Percentiles rank a stretch among this genome's conserved stretches.
Evolutionary conservation across 92 coral and sea anemone genomes (phyloP).

Genomic region (Palythoa grandiflora): DNA sequence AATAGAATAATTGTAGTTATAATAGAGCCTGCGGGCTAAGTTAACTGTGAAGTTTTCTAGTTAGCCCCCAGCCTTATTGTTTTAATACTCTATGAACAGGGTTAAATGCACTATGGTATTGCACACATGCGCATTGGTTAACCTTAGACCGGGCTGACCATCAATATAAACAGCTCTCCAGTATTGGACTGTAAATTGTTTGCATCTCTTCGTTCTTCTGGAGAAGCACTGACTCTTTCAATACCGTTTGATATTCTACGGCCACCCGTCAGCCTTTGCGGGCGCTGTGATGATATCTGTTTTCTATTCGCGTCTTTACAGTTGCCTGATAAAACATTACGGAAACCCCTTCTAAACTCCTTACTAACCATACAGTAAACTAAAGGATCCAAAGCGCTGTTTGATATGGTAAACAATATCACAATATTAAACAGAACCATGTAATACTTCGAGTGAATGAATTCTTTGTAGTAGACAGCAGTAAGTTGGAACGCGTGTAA

Average conservation of each 20-base stretch:
- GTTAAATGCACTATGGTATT: too few species aligned
- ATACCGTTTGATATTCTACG: background rate
- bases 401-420: conserved; percentile 21
- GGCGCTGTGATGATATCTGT: background rate
- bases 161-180: background rate
- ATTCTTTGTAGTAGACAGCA: conserved; percentile 2
- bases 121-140: too few species aligned
- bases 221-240: background rate
- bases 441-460: conserved; percentile 29
- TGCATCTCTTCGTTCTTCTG: background rate
- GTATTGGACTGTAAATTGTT: background rate
- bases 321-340: conserved; percentile 6
- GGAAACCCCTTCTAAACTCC: conserved; percentile 28
- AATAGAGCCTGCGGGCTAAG: too few species aligned
- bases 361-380: conserved; percentile 41
- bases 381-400: conserved; percentile 35
- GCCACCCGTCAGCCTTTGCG: background rate
- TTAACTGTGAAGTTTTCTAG: too few species aligned
- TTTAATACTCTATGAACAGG: too few species aligned
- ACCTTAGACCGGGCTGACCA: conserved; percentile 32
- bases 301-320: background rate
- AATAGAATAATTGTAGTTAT: too few species aligned
- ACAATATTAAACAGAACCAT: conserved; percentile 27
- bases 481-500: conserved; percentile 18
- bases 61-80: too few species aligned